phyloP scores from a whole-genome alignment of 2,797 vertebrate species.

The Acomys russatus region DNA sequence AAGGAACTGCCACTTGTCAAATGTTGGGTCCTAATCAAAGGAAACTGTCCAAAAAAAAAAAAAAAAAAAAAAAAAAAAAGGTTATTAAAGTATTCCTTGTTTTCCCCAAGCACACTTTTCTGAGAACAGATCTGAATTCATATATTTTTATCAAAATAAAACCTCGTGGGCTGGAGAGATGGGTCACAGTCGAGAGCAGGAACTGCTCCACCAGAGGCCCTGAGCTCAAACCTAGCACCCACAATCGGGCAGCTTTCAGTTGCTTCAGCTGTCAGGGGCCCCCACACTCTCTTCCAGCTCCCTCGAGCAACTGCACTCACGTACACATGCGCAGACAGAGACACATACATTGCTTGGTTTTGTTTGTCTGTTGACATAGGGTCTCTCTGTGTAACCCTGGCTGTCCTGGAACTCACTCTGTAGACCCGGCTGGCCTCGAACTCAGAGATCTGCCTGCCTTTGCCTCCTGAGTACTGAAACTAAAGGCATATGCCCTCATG shows the following conservation, averaged over 20 bases:
- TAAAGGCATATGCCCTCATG: neutral
- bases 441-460: neutral
- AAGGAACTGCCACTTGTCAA: slow-evolving; percentile 2
- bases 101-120: neutral
- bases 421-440: neutral
- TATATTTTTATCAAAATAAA: slow-evolving; percentile 43
- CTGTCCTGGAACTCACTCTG: neutral
- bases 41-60: slow-evolving; percentile 36
- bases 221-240: neutral
- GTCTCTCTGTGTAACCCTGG: no score
- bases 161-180: neutral
- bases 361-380: neutral
- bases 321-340: neutral
- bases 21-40: slow-evolving; percentile 47
- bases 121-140: slow-evolving; percentile 45
- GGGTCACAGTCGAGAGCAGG: neutral
- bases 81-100: slow-evolving; percentile 56
- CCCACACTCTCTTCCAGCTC: neutral
- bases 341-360: neutral
- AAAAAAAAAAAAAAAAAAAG: slow-evolving; percentile 41
- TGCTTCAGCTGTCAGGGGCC: neutral
- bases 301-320: neutral
- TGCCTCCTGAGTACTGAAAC: neutral
- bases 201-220: neutral
- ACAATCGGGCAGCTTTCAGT: neutral